Evolutionary conservation across 2,113 vertebrate genomes (phyloP).

Genomic region (Calonectris borealis): DNA sequence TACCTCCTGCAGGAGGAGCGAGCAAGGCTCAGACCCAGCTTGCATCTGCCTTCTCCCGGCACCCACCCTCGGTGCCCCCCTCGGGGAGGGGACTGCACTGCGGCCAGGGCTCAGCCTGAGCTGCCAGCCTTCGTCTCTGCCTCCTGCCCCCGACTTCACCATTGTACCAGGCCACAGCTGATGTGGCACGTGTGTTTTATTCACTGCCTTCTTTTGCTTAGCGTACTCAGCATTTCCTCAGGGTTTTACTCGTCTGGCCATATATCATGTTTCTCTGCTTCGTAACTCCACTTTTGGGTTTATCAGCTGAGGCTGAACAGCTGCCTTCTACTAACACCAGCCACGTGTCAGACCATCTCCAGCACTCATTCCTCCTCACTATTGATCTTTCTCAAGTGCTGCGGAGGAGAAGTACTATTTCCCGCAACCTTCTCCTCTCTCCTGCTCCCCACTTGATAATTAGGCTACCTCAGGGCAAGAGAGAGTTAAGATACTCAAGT

Average conservation of each 20-base stretch:
- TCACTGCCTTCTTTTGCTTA: not conserved
- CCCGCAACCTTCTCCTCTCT: not conserved
- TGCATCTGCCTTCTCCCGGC: not conserved
- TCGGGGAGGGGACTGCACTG: not conserved
- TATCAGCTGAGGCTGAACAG: not conserved
- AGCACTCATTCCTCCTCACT: not conserved
- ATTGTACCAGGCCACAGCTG: not conserved
- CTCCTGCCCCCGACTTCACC: not conserved
- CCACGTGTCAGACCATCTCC: not conserved
- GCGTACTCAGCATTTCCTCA: not conserved
- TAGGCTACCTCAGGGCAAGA: not conserved
- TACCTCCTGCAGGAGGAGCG: not conserved
- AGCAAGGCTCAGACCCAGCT: not conserved
- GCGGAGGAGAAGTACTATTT: not conserved
- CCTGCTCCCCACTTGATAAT: not conserved
- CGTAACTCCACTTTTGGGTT: not conserved
- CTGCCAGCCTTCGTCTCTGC: not conserved
- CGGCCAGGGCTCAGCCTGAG: not conserved
- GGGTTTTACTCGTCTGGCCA: not conserved
- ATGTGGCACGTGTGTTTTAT: not conserved
- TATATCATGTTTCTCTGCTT: not conserved
- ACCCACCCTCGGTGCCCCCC: rapidly evolving
- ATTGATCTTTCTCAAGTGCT: not conserved
- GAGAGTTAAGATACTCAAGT: not conserved
- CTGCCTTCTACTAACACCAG: not conserved